These are phyloP conservation scores for Agelastica alni DNA, from an alignment of 2,888 invertebrate genomes.

Conservation along the genomic window DNA sequence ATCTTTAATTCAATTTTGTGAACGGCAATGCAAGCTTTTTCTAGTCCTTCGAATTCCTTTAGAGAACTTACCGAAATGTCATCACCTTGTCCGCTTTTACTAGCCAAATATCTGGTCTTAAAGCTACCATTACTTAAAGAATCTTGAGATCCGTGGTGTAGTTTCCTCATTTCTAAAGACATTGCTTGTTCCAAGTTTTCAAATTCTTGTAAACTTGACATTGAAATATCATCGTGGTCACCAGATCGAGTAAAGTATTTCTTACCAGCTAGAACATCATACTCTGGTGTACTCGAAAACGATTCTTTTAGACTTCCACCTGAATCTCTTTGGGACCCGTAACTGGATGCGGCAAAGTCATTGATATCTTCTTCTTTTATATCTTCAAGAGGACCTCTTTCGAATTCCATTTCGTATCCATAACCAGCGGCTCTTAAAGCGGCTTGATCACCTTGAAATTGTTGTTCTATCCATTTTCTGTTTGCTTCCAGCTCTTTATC, in stretches of 20 bases:
- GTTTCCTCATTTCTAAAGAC: constrained; percentile 75
- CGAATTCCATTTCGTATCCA: constrained; percentile 77
- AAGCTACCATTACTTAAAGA: constrained; percentile 82
- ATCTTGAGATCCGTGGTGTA: constrained; percentile 76
- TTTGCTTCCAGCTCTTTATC: constrained; percentile 72
- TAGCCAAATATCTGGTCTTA: constrained; percentile 70
- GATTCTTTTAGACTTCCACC: constrained; percentile 87
- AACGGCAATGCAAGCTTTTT: constrained; percentile 84
- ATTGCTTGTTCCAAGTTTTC: constrained; percentile 88
- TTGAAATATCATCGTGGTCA: constrained; percentile 91
- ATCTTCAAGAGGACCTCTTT: constrained; percentile 83
- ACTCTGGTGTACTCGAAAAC: constrained; percentile 90
- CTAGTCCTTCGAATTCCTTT: constrained; percentile 91
- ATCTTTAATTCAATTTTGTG: constrained; percentile 81
- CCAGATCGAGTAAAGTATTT: constrained; percentile 79
- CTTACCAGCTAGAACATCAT: constrained; percentile 81
- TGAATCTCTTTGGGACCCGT: constrained; percentile 77
- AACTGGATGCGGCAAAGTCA: constrained; percentile 74
- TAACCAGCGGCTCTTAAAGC: constrained; percentile 65
- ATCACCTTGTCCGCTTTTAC: constrained; percentile 78
- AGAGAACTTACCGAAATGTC: constrained; percentile 85
- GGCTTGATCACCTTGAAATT: constrained; percentile 73
- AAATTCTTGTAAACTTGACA: constrained; percentile 92
- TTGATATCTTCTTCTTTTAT: constrained; percentile 92
- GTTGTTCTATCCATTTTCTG: constrained; percentile 89